Evolutionary conservation across 2,888 invertebrate genomes (phyloP).

Genomic region (Pterostichus niger): DNA sequence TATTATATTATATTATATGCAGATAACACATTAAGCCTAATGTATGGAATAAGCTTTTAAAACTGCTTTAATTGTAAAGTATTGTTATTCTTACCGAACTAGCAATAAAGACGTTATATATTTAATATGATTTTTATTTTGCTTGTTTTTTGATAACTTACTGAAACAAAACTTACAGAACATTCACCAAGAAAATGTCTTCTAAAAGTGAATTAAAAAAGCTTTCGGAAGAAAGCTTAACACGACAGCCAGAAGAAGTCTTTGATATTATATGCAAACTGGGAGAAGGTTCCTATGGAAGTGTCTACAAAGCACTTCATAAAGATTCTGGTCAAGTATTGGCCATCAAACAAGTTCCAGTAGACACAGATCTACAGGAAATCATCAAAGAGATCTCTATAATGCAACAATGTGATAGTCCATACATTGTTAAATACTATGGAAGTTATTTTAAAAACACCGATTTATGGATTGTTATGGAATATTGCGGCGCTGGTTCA

Average conservation of each 20-base stretch:
- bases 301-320: constrained; percentile 97
- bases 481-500: constrained; percentile 98
- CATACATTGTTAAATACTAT: constrained; percentile 98
- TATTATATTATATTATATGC: constrained; percentile 51
- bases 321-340: constrained; percentile 95
- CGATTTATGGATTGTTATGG: constrained; percentile 99
- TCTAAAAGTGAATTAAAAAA: constrained; percentile 88
- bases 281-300: constrained; percentile 96
- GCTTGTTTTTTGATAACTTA: background rate
- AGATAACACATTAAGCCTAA: constrained; percentile 38
- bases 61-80: constrained; percentile 20
- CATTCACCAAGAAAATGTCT: constrained; percentile 69
- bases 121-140: constrained; percentile 5
- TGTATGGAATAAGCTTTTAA: constrained; percentile 18
- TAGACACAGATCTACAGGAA: constrained; percentile 97
- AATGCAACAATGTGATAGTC: constrained; percentile 99
- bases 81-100: constrained; percentile 2
- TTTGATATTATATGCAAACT: constrained; percentile 98
- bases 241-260: constrained; percentile 96
- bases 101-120: constrained; percentile 31
- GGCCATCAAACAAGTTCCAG: constrained; percentile 98
- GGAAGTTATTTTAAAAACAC: constrained; percentile 99
- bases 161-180: constrained; percentile 34
- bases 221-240: constrained; percentile 94
- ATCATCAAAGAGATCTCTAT: constrained; percentile 99